Conservation (phyloP, 2,888 invertebrate genomes). For the Eupithecia insigniata region DNA sequence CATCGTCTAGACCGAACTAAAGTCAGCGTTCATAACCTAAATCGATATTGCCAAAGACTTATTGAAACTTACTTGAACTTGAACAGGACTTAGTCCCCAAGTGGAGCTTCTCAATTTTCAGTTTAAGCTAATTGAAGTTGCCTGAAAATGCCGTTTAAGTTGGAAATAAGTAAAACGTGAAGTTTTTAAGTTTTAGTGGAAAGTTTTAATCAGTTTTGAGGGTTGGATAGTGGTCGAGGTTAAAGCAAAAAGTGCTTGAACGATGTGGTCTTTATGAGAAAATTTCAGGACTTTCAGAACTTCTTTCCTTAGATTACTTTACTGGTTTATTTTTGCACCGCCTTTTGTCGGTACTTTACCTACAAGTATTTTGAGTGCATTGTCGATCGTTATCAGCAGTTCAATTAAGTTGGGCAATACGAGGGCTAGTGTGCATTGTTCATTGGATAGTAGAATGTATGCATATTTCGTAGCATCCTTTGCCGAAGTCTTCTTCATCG, state of each 20-base stretch:
- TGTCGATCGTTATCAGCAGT: not conserved
- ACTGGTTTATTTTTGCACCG: not conserved
- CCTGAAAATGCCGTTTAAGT: slow-evolving; percentile 32
- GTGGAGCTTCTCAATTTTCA: slow-evolving; percentile 38
- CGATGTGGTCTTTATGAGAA: slow-evolving; percentile 8
- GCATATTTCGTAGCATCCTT: too few species aligned
- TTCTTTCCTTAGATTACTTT: not conserved
- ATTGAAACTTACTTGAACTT: slow-evolving; percentile 39
- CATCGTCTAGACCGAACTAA: slow-evolving; percentile 42
- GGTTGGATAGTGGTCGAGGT: slow-evolving; percentile 31
- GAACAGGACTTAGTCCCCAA: slow-evolving; percentile 33
- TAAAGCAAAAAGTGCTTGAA: slow-evolving; percentile 17
- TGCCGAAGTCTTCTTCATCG: too few species aligned
- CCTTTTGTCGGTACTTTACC: not conserved
- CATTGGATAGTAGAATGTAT: not conserved
- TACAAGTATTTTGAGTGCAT: not conserved
- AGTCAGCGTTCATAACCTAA: slow-evolving; percentile 38
- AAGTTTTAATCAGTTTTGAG: slow-evolving; percentile 37
- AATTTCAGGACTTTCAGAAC: slow-evolving; percentile 8
- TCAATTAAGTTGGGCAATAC: not conserved
- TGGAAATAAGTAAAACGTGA: slow-evolving; percentile 29
- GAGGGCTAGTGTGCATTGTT: not conserved
- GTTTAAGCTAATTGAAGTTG: slow-evolving; percentile 39
- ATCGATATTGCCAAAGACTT: slow-evolving; percentile 39
- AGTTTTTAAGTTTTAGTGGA: slow-evolving; percentile 50